Evolutionary conservation across 2,888 invertebrate genomes (phyloP).

Genomic region (Bellardia bayeri): DNA sequence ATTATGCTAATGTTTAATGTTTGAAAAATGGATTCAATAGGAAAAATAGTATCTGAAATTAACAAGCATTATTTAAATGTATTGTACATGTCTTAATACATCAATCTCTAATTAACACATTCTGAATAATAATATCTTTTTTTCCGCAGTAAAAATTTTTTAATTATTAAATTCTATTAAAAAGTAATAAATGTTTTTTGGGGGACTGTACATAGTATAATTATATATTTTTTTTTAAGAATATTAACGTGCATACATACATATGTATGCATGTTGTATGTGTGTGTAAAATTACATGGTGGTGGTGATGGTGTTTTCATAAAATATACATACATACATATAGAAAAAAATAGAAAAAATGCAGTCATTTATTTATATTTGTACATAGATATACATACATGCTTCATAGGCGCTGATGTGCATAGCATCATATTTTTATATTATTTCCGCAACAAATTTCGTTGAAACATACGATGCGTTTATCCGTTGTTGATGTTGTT

Average conservation of each 20-base stretch:
- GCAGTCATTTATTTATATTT: neutral
- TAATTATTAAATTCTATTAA: too few species aligned
- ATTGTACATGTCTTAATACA: too few species aligned
- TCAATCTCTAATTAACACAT: too few species aligned
- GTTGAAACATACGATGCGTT: conserved; percentile 73
- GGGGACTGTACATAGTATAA: neutral
- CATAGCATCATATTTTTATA: conserved; percentile 82
- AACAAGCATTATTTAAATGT: too few species aligned
- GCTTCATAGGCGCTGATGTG: conserved; percentile 84
- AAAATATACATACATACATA: neutral
- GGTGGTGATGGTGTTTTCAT: neutral
- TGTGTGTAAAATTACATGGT: neutral
- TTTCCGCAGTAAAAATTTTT: too few species aligned
- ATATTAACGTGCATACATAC: neutral
- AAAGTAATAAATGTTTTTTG: too few species aligned
- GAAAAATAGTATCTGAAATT: too few species aligned
- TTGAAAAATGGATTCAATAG: too few species aligned
- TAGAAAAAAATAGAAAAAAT: neutral
- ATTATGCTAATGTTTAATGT: too few species aligned
- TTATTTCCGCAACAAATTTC: conserved; percentile 77
- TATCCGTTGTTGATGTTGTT: conserved; percentile 36
- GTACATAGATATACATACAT: conserved; percentile 80
- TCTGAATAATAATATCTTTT: too few species aligned
- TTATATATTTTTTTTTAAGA: neutral
- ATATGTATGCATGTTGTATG: neutral